Percentiles rank a stretch among this genome's conserved stretches.
Evolutionary conservation across 2,888 invertebrate genomes (phyloP).

Genomic region (Baccha elongata): DNA sequence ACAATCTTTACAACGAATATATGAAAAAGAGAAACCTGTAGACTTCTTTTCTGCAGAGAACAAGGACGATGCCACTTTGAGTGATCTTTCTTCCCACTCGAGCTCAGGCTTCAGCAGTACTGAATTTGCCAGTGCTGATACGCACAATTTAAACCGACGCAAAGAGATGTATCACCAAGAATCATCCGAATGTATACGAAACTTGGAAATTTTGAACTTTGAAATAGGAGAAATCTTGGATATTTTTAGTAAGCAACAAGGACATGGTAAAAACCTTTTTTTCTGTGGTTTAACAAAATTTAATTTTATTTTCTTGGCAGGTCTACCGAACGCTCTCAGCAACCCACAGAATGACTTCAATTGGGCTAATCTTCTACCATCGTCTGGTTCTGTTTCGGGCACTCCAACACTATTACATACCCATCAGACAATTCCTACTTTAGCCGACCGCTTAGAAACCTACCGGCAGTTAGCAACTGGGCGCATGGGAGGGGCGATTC

Average conservation of each 20-base stretch:
- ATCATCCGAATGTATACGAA: constrained; percentile 87
- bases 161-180: constrained; percentile 84
- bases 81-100: constrained; percentile 86
- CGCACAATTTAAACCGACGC: constrained; percentile 79
- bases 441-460: constrained; percentile 84
- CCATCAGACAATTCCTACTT: constrained; percentile 81
- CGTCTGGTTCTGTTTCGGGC: constrained; percentile 52
- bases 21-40: constrained; percentile 81
- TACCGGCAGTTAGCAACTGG: constrained; percentile 84
- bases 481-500: constrained; percentile 81
- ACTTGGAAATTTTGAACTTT: constrained; percentile 87
- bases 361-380: constrained; percentile 78
- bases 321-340: constrained; percentile 48
- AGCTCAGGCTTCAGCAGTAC: constrained; percentile 86
- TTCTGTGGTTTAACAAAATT: background rate
- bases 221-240: constrained; percentile 89
- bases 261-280: constrained; percentile 74
- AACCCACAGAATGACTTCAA: constrained; percentile 78
- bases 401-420: constrained; percentile 76
- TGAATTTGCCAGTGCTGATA: constrained; percentile 85
- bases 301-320: background rate
- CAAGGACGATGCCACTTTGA: constrained; percentile 86
- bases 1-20: constrained; percentile 87
- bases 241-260: constrained; percentile 85
- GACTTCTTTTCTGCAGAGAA: constrained; percentile 79